A percentile compares a stretch with the other conserved stretches of the same genome.
Conservation (phyloP, 2,113 vertebrate species). For the Aplodontia rufa region DNA sequence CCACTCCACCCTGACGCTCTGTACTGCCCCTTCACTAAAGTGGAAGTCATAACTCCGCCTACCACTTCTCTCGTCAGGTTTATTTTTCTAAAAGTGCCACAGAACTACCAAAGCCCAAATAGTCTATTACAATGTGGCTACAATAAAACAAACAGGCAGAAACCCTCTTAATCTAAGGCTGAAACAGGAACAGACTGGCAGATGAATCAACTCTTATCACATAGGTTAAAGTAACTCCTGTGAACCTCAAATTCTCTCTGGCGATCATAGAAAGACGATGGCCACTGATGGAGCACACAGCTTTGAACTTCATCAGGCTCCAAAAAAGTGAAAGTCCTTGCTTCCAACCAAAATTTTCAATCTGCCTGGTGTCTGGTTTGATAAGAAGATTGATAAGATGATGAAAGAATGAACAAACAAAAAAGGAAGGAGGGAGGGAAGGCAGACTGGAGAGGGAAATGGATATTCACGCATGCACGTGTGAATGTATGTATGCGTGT, state of each 20-base stretch:
- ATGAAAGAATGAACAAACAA: neutral
- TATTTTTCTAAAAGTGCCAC: neutral
- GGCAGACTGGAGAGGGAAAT: neutral
- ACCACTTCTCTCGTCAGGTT: neutral
- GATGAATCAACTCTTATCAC: neutral
- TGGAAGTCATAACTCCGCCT: neutral
- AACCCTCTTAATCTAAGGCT: neutral
- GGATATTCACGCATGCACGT: neutral
- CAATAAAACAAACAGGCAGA: neutral
- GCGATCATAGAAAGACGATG: neutral
- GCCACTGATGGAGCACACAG: neutral
- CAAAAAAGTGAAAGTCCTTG: neutral
- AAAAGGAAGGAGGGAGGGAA: neutral
- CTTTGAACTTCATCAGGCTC: neutral
- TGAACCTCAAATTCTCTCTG: neutral
- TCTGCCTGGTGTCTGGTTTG: neutral
- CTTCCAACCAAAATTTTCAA: neutral
- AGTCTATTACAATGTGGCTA: neutral
- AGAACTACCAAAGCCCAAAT: neutral
- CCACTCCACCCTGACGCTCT: neutral
- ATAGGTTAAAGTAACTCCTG: neutral
- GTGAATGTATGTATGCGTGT: fast-evolving
- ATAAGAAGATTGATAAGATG: neutral
- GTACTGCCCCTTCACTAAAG: neutral
- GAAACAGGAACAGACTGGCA: neutral